Conservation (phyloP, 2,797 vertebrate genomes). For the Crax fasciolata region DNA sequence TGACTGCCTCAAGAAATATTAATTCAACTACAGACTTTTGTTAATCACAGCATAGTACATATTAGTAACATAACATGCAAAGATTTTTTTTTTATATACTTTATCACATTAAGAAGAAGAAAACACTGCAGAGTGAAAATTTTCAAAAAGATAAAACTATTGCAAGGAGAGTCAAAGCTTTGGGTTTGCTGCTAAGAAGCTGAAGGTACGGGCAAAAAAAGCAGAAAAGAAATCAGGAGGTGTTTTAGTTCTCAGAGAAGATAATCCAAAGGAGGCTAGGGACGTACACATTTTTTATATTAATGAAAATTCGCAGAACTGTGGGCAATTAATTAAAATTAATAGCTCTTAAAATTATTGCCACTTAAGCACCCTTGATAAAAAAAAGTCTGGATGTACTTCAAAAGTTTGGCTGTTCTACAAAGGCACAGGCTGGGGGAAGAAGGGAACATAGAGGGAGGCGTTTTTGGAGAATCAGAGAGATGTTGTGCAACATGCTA, state of each 20-base stretch:
- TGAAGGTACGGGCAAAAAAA: slow-evolving; percentile 58
- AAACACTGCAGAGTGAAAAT: slow-evolving; percentile 41
- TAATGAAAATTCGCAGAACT: slow-evolving; percentile 3
- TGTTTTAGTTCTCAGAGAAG: slow-evolving; percentile 62
- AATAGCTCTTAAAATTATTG: slow-evolving; percentile 2
- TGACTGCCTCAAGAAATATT: neutral
- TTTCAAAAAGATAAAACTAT: slow-evolving; percentile 3
- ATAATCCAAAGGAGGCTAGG: slow-evolving; percentile 14
- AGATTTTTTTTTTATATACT: slow-evolving; percentile 39
- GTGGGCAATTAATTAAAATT: slow-evolving; percentile 4
- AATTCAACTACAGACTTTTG: neutral
- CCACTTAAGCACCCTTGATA: neutral
- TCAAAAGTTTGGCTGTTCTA: slow-evolving; percentile 26
- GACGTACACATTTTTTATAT: slow-evolving; percentile 22
- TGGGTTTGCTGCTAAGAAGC: slow-evolving; percentile 69
- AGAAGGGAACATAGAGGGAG: slow-evolving; percentile 12
- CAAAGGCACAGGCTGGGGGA: neutral
- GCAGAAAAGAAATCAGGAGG: slow-evolving; percentile 61
- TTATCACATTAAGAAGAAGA: slow-evolving; percentile 25
- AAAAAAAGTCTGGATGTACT: neutral
- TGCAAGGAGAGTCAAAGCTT: slow-evolving; percentile 53
- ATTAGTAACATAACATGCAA: slow-evolving; percentile 69
- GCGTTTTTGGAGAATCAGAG: slow-evolving; percentile 14
- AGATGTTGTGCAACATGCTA: slow-evolving; percentile 71
- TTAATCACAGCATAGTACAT: slow-evolving; percentile 39